phyloP scores from a whole-genome alignment of 2,113 vertebrate genomes.

The Okapia johnstoni region DNA sequence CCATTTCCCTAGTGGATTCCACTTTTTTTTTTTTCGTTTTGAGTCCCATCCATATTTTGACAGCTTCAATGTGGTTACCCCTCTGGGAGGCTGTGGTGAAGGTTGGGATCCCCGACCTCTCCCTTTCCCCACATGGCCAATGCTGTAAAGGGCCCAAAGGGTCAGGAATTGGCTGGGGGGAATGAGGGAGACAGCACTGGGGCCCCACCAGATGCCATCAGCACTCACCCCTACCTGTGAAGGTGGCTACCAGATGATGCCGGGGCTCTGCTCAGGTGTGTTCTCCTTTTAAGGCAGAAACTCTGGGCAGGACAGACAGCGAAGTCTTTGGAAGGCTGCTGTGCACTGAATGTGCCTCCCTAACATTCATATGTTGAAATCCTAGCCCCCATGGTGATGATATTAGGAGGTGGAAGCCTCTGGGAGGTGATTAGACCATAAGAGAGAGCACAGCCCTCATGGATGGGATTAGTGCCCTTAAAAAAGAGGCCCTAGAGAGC shows the following conservation, averaged over 20 bases:
- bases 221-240: accelerated
- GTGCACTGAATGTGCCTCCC: background rate
- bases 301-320: background rate
- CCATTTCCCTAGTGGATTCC: constrained; percentile 32
- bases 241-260: accelerated
- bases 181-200: background rate
- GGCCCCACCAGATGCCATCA: background rate
- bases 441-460: background rate
- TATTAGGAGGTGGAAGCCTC: background rate
- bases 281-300: background rate
- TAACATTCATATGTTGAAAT: background rate
- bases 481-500: background rate
- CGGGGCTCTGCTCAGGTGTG: background rate
- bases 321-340: background rate
- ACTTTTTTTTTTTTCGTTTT: background rate
- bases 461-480: background rate
- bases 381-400: background rate
- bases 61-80: background rate
- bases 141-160: background rate
- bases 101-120: accelerated
- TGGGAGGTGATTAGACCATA: background rate
- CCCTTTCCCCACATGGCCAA: background rate
- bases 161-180: background rate
- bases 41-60: constrained; percentile 21
- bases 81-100: background rate